Base-by-base conservation (phyloP, 2,113 vertebrate species). In the Menura novaehollandiae region DNA sequence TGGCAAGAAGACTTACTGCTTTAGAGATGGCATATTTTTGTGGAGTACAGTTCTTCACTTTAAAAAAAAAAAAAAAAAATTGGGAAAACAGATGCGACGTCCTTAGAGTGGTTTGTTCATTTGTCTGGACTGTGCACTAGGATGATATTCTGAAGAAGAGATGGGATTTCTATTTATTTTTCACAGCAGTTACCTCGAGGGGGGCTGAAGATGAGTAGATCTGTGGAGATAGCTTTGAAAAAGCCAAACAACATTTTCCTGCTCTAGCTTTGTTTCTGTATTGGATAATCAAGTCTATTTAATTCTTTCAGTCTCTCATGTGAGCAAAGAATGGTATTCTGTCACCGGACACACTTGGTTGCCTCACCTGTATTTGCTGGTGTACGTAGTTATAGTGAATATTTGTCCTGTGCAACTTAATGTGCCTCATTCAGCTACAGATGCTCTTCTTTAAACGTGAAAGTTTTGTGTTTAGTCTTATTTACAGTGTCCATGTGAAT, bases 361-460 rank as follows among this genome's bases (percentile, higher is more conserved):
- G 2, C 43, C 21, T 81, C 58, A 39, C 33, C 33, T 85, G 9
- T 66, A 2, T 69, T 91, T 83, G 24, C 30, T 74, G 32, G 13
- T 20, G 5, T 49, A 5, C 0, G 0, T n/a, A 55, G 15, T 32
- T 58, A 17, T 0, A 51, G 23, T 12, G 55, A 9, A 6, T 14
- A 30, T 44, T 59, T 46, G 35, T 75, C 18, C 30, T 49, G 7
- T 8, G 23, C 3, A 1, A 33, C 41, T 67, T 63, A 9, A 30
- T 75, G 18, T 43, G 19, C n/a, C 46, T 69, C 26, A 26, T 80
- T 86, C 59, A 49, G 49, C 35, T 88, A 20, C 10, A 72, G 20
- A 56, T 60, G 49, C 13, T 64, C 10, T 21, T 66, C 27, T 49
- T 86, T 32, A n/a, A 39, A 82, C 17, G 27, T 43, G 22, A 12